phyloP scores from a whole-genome alignment of 2,797 vertebrate genomes.

The Momotus momota region DNA sequence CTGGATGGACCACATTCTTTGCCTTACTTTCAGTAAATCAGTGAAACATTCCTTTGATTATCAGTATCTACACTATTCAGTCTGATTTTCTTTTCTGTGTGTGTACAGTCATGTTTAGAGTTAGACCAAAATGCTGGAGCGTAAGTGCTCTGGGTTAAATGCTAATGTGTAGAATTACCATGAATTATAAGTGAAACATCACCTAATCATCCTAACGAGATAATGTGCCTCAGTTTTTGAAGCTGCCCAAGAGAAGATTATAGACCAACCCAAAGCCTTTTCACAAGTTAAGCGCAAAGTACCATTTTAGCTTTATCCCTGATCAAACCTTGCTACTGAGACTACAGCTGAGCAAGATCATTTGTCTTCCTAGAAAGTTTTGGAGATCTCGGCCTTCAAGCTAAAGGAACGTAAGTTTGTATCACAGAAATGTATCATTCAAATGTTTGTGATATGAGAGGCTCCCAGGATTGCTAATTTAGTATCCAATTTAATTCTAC shows the following conservation, averaged over 20 bases:
- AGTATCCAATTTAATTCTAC: not conserved
- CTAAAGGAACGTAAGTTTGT: not conserved
- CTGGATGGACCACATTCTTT: not conserved
- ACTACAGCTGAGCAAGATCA: not conserved
- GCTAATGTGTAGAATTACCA: not conserved
- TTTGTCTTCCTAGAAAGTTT: not conserved
- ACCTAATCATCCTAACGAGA: not conserved
- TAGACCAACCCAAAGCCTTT: not conserved
- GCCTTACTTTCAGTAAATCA: not conserved
- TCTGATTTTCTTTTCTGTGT: not conserved
- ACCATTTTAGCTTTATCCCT: not conserved
- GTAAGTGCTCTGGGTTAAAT: not conserved
- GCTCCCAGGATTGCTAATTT: not conserved
- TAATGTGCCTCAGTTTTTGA: not conserved
- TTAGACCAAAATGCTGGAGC: not conserved
- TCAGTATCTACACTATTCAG: not conserved
- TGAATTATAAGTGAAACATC: not conserved
- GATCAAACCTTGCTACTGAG: not conserved
- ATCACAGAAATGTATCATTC: not conserved
- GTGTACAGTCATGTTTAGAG: not conserved
- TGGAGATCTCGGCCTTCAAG: not conserved
- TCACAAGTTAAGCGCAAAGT: not conserved
- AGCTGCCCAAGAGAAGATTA: not conserved
- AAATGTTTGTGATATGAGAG: not conserved
- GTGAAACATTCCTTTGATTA: not conserved